Evolutionary conservation across 2,888 invertebrate genomes (phyloP).

Genomic region (Drosophila algonquin): DNA sequence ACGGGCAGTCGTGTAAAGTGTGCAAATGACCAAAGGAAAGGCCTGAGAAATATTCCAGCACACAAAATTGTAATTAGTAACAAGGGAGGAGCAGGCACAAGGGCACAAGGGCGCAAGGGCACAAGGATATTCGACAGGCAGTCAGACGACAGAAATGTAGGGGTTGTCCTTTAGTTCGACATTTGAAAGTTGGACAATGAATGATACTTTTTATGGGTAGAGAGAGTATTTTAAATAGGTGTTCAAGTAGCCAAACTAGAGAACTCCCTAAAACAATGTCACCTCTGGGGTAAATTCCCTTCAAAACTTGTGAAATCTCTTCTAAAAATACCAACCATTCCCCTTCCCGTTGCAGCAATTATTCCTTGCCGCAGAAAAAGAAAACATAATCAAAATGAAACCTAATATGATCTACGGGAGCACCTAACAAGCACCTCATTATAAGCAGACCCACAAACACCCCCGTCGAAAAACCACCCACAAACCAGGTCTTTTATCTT

Average conservation of each 20-base stretch:
- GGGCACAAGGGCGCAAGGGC: background rate
- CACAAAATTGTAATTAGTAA: conserved; percentile 69
- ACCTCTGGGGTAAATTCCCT: background rate
- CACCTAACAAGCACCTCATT: background rate
- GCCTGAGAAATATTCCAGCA: conserved; percentile 44
- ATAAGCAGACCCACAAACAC: background rate
- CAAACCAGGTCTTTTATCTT: background rate
- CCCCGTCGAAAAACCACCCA: background rate
- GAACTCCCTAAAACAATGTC: no score
- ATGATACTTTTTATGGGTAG: background rate
- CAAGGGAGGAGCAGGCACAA: background rate
- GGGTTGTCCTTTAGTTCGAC: background rate
- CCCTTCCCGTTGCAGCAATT: background rate
- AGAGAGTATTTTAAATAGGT: no score
- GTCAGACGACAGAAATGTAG: background rate
- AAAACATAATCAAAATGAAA: background rate
- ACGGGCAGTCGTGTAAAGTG: conserved; percentile 46
- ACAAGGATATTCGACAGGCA: conserved; percentile 12
- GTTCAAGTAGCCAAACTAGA: no score
- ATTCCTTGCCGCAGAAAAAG: background rate
- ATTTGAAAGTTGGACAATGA: background rate
- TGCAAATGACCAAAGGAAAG: conserved; percentile 54
- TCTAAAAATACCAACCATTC: no score
- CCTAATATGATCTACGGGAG: background rate
- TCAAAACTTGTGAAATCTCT: background rate